Percentiles rank a stretch among this genome's conserved stretches.
phyloP scores from a whole-genome alignment of 2,888 invertebrate species.

The Agonopterix alstromeriana region DNA sequence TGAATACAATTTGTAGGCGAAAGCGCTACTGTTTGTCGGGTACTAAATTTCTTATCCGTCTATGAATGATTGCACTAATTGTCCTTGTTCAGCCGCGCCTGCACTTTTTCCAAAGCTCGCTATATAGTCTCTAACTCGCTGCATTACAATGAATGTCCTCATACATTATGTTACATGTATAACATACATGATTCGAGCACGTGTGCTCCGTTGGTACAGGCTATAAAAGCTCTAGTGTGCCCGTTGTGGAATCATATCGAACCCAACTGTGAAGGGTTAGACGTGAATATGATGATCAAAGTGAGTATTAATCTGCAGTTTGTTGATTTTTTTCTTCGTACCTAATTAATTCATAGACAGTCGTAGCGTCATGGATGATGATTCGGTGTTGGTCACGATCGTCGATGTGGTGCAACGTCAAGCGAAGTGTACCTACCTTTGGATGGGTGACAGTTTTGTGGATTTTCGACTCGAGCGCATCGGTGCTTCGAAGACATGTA shows the following conservation, averaged over 20 bases:
- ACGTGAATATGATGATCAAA: conserved; percentile 54
- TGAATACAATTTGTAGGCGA: too few relatives aligned
- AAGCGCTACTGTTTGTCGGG: too few relatives aligned
- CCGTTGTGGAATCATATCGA: conserved; percentile 34
- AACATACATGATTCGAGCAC: conserved; percentile 24
- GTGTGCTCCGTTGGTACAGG: conserved; percentile 25
- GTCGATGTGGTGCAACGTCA: too few relatives aligned
- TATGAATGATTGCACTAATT: background rate
- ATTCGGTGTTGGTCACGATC: too few relatives aligned
- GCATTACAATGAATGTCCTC: background rate
- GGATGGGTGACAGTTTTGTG: too few relatives aligned
- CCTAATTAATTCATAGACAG: too few relatives aligned
- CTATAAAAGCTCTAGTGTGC: conserved; percentile 49
- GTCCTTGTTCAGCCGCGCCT: background rate
- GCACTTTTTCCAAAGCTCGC: background rate
- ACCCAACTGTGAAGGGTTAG: conserved; percentile 37
- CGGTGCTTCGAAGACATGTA: too few relatives aligned
- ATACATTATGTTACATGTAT: conserved; percentile 27
- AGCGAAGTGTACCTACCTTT: too few relatives aligned
- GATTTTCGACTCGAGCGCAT: too few relatives aligned
- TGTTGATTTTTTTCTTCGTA: too few relatives aligned
- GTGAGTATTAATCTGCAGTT: conserved; percentile 33
- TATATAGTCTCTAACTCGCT: background rate
- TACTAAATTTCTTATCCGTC: too few relatives aligned
- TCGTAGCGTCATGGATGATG: too few relatives aligned